Percentiles rank a stretch among this genome's conserved stretches.
These are phyloP conservation scores for Parnassius smintheus DNA, from an alignment of 2,888 invertebrate species.

Conservation along the genomic window DNA sequence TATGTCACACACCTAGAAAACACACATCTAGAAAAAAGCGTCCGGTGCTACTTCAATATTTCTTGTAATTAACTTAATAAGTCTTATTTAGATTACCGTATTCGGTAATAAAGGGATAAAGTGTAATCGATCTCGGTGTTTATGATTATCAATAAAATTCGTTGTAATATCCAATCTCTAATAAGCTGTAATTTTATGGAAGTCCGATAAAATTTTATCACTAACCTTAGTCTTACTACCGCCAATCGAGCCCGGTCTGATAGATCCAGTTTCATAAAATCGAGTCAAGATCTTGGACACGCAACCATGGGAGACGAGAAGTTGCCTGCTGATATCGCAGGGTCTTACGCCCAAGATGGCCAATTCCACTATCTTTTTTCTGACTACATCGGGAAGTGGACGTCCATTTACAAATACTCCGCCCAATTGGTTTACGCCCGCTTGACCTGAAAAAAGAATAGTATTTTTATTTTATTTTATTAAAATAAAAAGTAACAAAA, in stretches of 20 bases:
- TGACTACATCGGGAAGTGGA: conserved; percentile 96
- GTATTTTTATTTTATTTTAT: not conserved
- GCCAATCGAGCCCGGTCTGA: conserved; percentile 96
- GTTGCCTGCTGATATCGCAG: conserved; percentile 97
- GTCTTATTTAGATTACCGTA: too few species aligned
- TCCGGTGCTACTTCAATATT: too few species aligned
- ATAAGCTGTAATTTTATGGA: too few species aligned
- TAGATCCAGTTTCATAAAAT: conserved; percentile 98
- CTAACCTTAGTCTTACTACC: conserved; percentile 96
- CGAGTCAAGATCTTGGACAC: conserved; percentile 98
- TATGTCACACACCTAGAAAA: too few species aligned
- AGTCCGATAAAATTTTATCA: not conserved
- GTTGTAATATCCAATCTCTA: too few species aligned
- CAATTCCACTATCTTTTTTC: conserved; percentile 95
- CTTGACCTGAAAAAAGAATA: conserved; percentile 87
- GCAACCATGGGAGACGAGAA: conserved; percentile 97
- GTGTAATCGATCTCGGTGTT: too few species aligned
- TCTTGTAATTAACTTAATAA: too few species aligned
- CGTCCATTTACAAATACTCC: conserved; percentile 98
- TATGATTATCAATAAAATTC: too few species aligned
- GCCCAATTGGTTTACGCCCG: conserved; percentile 97
- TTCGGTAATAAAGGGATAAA: too few species aligned
- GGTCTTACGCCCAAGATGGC: conserved; percentile 97
- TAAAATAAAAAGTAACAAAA: not conserved
- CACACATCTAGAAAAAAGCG: too few species aligned